Evolutionary conservation across 2,797 vertebrate genomes (phyloP), one percentile per base, ranked within the genome.

Genomic region (Iguana delicatissima): DNA sequence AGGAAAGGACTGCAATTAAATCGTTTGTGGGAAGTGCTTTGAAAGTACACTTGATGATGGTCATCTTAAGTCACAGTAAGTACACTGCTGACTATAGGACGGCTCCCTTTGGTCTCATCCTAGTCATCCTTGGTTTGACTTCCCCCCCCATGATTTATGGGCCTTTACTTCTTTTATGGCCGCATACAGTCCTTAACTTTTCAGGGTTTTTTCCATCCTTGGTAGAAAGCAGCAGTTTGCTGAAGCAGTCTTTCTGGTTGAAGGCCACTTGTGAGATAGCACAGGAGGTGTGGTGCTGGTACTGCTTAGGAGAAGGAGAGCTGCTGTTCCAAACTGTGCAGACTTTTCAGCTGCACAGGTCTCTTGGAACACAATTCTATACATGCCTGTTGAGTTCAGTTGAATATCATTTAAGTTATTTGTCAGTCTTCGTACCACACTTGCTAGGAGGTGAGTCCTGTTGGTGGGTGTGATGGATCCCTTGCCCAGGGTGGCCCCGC

Each of bases 101-200:
- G 22, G 35, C 35, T 3, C 42, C 14, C 64, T 29, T 12, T 4
- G 6, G 5, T 38, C 59, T 24, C 26, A 4, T 50, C 57, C 2
- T 20, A 12, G 29, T n/a, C 35, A 16, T 22, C 2, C 2, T 16
- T 0, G 4, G 29, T 9, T 24, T 24, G 22, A 12, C n/a, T 1
- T 7, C 32, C 13, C 14, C 35, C 9, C 1, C 16, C 42, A 10
- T 6, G 5, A 12, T 20, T 22, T 46, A 50, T 14, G 42, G 2
- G 73, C 29, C 57, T 52, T 2, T 6, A 1, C 42, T 42, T 83
- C 32, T 35, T 35, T 29, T 29, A 10, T 46, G 26, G 57, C 42
- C 13, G 2, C 22, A 1, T 88, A 20, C 16, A 79, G 18, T 9
- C 87, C 46, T 81, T 22, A 3, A 1, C 22, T 52, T 18, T 22